These are phyloP conservation scores for Acrobasis consociella DNA, from an alignment of 2,888 invertebrate genomes.

Conservation along the genomic window DNA sequence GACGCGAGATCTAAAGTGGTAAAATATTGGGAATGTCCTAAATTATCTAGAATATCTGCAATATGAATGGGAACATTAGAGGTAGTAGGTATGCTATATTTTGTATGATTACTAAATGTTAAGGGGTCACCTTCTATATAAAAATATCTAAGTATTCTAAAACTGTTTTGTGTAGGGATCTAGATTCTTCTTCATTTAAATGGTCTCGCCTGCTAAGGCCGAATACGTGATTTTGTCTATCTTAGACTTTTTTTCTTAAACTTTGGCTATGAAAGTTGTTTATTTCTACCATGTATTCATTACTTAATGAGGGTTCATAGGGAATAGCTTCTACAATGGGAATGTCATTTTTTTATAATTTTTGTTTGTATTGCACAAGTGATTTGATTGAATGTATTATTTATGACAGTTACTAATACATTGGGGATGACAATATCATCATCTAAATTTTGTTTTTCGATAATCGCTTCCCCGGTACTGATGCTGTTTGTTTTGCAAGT, in stretches of 20 bases:
- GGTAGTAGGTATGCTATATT: conserved; percentile 20
- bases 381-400: background rate
- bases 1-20: conserved; percentile 29
- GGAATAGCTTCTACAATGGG: background rate
- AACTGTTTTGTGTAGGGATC: conserved; percentile 32
- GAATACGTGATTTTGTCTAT: conserved; percentile 26
- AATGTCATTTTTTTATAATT: background rate
- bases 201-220: conserved; percentile 30
- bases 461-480: no score
- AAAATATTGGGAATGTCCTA: conserved; percentile 35
- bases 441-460: no score
- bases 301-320: background rate
- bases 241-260: background rate
- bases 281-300: background rate
- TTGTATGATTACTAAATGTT: conserved; percentile 21
- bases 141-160: conserved; percentile 33
- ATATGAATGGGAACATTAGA: conserved; percentile 12
- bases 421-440: background rate
- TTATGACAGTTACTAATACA: background rate
- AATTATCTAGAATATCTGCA: conserved; percentile 21
- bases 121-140: conserved; percentile 31
- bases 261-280: background rate
- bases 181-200: conserved; percentile 33
- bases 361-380: conserved; percentile 4
- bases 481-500: conserved; percentile 10